These are phyloP conservation scores for Brachionus asplanchnoidis DNA, from an alignment of 1,140 invertebrate species.

Conservation along the genomic window DNA sequence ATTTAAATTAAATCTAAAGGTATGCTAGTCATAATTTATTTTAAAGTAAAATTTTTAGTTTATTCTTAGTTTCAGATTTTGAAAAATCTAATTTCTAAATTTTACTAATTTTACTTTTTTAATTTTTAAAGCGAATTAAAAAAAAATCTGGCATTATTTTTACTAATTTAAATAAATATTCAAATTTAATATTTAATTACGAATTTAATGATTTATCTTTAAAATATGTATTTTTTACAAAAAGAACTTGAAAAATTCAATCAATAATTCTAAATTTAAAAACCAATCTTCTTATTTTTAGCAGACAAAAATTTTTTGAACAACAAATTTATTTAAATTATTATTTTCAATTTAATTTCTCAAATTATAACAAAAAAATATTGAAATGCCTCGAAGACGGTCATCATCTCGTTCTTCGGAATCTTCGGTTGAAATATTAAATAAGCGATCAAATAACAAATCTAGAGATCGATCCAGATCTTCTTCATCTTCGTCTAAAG, in stretches of 20 bases:
- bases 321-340: background rate
- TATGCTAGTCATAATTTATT: too few species aligned
- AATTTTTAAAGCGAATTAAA: too few species aligned
- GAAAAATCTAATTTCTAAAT: background rate
- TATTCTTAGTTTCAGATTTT: too few species aligned
- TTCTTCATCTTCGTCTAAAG: background rate
- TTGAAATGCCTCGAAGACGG: background rate
- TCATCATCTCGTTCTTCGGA: background rate
- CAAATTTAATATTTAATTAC: too few species aligned
- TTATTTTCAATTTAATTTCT: background rate
- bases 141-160: too few species aligned
- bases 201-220: too few species aligned
- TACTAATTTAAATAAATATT: too few species aligned
- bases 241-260: background rate
- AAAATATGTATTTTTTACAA: too few species aligned
- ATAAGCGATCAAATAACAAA: background rate
- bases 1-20: too few species aligned
- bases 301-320: background rate
- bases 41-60: too few species aligned
- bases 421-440: background rate
- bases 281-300: background rate
- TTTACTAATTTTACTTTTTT: background rate
- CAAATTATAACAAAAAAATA: too few species aligned
- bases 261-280: background rate
- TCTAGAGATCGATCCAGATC: background rate